Base-by-base conservation (phyloP, 1,140 invertebrate species). In the Pomacea maculata region DNA sequence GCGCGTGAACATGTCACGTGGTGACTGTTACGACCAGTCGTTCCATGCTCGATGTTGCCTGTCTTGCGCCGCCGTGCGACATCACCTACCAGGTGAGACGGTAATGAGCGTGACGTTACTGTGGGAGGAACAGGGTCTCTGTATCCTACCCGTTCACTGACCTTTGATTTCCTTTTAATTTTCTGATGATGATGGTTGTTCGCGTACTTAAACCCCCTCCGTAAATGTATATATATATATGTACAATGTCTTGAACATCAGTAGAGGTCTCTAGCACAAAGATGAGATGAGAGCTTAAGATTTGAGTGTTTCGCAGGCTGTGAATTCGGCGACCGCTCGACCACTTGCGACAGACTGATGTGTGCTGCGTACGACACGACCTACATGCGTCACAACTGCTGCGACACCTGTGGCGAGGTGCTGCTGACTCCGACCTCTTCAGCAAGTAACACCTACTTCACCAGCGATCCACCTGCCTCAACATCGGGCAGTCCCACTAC, bases 11-110 rank as follows among this genome's bases (percentile, higher is more conserved):
- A 63, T 52, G 54, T 80, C 83, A 72, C 80, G 80, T 14, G 64
- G 29, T n/a, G 73, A 82, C 14, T 84, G 83, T 29, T 84, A 84
- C 80, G 76, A 29, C 14, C 67, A 75, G 1, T 55, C 17, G 25
- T 84, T 84, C 78, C 75, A 73, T 29, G 78, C 80, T 6, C 61
- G 61, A 9, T 84, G 83, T 55, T 84, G 83, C 45, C 73, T 19
- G 6, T 72, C 83, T 10, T 80, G 78, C 29, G 61, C 75, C 1
- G 61, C 75, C 19, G 57, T 7, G 29, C 17, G 64, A 9, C 64
- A n/a, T 21, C 21, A 77, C 63, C 63, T 77, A 34, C 75, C 75
- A 67, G 63, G 75, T 77, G 14, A 75, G 73, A 15, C 19, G 71
- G 52, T 7, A 3, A 8, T 34, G 17, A 11, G 71, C 19, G 19